Percentiles rank a stretch among this genome's conserved stretches.
These are phyloP conservation scores for Phaetusa simplex DNA, from an alignment of 2,113 vertebrate species.

Conservation along the genomic window DNA sequence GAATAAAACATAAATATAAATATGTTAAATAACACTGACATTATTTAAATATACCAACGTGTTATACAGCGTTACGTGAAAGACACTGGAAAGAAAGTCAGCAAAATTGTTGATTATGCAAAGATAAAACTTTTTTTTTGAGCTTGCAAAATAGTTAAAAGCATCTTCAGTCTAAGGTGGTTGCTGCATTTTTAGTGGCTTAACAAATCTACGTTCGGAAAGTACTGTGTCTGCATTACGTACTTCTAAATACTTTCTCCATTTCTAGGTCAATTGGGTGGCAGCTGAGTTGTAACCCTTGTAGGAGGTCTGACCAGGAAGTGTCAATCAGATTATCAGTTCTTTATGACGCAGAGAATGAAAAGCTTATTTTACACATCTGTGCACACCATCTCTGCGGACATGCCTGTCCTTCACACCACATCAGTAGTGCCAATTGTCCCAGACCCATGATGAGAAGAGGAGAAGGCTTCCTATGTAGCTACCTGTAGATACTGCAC, in stretches of 20 bases:
- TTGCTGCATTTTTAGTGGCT: background rate
- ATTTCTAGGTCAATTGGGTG: conserved; percentile 1
- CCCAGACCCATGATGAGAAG: background rate
- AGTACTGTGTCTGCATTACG: background rate
- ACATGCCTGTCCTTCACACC: background rate
- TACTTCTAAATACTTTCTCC: background rate
- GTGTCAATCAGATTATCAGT: background rate
- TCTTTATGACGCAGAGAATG: background rate
- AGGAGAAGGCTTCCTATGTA: background rate
- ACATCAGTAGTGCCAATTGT: background rate
- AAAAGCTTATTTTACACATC: background rate
- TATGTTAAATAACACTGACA: background rate
- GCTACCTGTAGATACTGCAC: background rate
- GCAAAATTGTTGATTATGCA: background rate
- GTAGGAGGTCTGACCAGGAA: background rate
- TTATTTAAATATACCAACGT: background rate
- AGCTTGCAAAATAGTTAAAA: background rate
- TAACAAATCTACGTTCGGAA: background rate
- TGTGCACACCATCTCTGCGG: background rate
- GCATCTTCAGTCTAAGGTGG: background rate
- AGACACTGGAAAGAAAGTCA: background rate
- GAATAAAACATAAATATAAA: background rate
- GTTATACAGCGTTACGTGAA: background rate
- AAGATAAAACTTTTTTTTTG: background rate
- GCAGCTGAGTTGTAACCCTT: background rate